Base-by-base conservation (phyloP, 2,888 invertebrate species). In the Plagodis pulveraria region DNA sequence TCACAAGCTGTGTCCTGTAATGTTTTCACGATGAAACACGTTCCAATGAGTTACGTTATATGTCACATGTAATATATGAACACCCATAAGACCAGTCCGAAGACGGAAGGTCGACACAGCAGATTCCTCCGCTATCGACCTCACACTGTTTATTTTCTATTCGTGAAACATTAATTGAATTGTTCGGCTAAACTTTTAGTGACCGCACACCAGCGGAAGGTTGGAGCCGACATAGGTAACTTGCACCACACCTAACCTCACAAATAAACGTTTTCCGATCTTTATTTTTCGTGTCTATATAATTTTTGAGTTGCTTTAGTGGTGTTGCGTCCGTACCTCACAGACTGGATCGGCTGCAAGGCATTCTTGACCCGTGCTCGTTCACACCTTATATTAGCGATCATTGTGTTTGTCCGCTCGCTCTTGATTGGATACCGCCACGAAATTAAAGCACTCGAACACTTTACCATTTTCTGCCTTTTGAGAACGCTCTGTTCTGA, bases 221-320 rank as follows among this genome's bases (percentile, higher is more conserved):
- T 94, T 91, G 94, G 94, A 94, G 92, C 91, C 89, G 95, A 95
- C 88, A 94, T 95, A 95, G 95, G 95, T 95, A 95, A 95, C 94
- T 91, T 92, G 92, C 91, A 93, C 91, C 77, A 89, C 88, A 91
- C 91, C 89, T 91, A 91, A 91, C 90, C 89, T 89, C 91, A 91
- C 89, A 89, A 87, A 85, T 90, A 87, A 88, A 88, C 87, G 87
- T 89, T 88, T 91, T 91, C 84, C 88, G 86, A 89, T 84, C 86
- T 87, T 89, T 89, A 83, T 88, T 89, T 90, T 91, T 84, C 89
- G 87, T 90, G 90, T 91, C 89, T 91, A 89, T 90, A 89, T 89
- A 89, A 88, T 80, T 91, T 81, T 91, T 92, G 91, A 92, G 90
- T 91, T 92, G 92, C 92, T 92, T 92, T 92, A 92, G 92, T 92